phyloP scores from a whole-genome alignment of 2,888 invertebrate genomes.

The Stenoptilia bipunctidactyla region DNA sequence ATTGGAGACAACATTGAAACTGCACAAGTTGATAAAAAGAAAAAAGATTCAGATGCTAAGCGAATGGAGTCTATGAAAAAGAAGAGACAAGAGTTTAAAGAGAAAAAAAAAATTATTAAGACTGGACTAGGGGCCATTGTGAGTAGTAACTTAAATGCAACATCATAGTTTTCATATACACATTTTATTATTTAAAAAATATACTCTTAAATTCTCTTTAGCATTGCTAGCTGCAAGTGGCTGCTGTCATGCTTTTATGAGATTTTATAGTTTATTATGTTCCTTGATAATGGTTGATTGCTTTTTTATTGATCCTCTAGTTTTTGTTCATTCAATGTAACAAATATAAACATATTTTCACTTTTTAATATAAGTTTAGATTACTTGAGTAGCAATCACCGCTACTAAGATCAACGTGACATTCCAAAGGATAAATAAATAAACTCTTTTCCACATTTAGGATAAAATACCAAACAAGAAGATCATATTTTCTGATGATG shows the following conservation, averaged over 20 bases:
- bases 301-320: background rate
- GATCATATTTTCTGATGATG: constrained; percentile 73
- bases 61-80: constrained; percentile 76
- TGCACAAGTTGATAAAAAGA: constrained; percentile 26
- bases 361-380: no score
- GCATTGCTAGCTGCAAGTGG: no score
- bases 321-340: background rate
- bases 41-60: constrained; percentile 71
- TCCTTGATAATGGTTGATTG: background rate
- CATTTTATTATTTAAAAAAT: no score
- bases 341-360: constrained; percentile 11
- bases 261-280: background rate
- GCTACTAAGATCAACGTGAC: no score
- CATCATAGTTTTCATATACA: no score
- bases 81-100: constrained; percentile 74
- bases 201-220: no score
- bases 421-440: no score
- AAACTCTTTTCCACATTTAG: no score
- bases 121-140: constrained; percentile 74
- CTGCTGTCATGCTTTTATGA: no score
- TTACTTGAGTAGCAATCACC: no score
- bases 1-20: background rate
- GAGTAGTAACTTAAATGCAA: no score
- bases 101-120: constrained; percentile 75
- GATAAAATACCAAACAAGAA: constrained; percentile 70